Conservation (phyloP, 2,888 invertebrate species). For the Tipula confusa region DNA sequence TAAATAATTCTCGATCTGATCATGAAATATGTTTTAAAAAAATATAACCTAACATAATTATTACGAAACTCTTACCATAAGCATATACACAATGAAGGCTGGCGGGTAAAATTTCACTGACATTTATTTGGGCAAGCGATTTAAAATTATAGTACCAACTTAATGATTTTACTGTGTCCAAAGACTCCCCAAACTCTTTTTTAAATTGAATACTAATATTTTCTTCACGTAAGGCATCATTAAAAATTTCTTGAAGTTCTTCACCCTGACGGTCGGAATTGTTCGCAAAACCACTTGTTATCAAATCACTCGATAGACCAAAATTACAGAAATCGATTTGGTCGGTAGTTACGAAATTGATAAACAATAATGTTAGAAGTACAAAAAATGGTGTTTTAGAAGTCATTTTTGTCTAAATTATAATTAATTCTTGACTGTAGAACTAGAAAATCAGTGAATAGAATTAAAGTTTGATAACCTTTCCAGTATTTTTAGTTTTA, state of each 20-base stretch:
- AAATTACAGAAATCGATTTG: neutral
- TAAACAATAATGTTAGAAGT: neutral
- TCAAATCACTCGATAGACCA: neutral
- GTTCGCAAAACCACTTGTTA: neutral
- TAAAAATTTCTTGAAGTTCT: neutral
- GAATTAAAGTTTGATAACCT: too few relatives aligned
- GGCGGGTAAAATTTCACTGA: neutral
- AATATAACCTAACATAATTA: neutral
- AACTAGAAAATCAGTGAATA: too few relatives aligned
- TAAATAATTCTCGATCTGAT: neutral
- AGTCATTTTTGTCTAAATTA: too few relatives aligned
- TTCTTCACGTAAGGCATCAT: neutral
- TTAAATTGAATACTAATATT: neutral
- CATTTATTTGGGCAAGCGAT: neutral
- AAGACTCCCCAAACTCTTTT: neutral
- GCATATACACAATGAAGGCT: neutral
- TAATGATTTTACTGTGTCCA: neutral
- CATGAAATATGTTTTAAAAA: neutral
- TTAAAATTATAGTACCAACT: neutral
- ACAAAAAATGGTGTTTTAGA: too few relatives aligned
- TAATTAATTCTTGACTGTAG: too few relatives aligned
- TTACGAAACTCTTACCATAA: neutral
- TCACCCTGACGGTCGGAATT: neutral
- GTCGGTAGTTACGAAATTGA: neutral
- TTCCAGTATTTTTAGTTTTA: too few relatives aligned